Evolutionary conservation across 37 sponge, comb jelly and placozoan genomes (phyloP).

Genomic region (Mnemiopsis leidyi): DNA sequence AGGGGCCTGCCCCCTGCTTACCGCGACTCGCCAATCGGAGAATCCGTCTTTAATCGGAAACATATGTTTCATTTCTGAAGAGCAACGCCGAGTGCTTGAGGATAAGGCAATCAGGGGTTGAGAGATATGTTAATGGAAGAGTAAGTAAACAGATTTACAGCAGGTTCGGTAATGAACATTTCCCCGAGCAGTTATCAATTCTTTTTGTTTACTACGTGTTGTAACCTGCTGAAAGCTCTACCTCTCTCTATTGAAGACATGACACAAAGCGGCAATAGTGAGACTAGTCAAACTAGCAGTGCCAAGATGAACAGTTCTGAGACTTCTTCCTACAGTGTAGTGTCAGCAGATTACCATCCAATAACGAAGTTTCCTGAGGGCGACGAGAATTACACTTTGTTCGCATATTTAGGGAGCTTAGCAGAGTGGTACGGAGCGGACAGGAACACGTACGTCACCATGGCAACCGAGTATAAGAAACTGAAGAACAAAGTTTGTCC

Average conservation of each 20-base stretch:
- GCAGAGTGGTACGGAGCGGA: not conserved
- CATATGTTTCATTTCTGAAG: no score
- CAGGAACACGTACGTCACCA: not conserved
- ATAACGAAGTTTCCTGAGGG: not conserved
- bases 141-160: not conserved
- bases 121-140: not conserved
- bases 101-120: no score
- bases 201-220: no score
- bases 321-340: not conserved
- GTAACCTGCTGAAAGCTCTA: no score
- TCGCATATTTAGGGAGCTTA: not conserved
- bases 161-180: not conserved
- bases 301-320: not conserved
- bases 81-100: no score
- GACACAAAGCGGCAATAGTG: no score
- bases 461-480: slow-evolving; percentile 14
- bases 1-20: no score
- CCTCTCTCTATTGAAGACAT: no score
- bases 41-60: no score
- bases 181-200: no score
- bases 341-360: not conserved
- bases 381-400: not conserved
- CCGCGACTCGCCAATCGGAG: no score
- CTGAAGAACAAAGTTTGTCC: not conserved
- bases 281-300: not conserved